Evolutionary conservation across 2,888 invertebrate species (phyloP).

Genomic region (Argyresthia albistria): DNA sequence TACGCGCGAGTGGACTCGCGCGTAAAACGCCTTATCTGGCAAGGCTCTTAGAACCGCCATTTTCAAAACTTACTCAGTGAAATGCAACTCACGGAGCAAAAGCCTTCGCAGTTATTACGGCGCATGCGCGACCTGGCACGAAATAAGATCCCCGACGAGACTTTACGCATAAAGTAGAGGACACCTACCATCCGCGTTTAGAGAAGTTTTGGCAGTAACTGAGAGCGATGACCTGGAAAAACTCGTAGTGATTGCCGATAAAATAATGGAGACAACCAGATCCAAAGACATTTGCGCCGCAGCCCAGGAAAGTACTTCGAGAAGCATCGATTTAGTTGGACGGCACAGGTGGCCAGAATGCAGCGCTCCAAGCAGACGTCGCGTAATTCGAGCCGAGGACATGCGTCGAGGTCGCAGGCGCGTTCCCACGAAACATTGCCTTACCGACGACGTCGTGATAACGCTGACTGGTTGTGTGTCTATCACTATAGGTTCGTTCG

Average conservation of each 20-base stretch:
- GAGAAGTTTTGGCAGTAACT: not conserved
- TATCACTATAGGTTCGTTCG: no score
- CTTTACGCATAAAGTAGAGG: not conserved
- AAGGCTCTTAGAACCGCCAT: no score
- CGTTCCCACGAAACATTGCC: not conserved
- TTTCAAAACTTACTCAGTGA: conserved; percentile 1
- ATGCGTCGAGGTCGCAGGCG: not conserved
- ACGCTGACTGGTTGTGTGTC: not conserved
- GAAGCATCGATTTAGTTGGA: no score
- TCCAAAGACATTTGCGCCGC: not conserved
- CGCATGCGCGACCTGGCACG: conserved; percentile 2
- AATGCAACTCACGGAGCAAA: conserved; percentile 2
- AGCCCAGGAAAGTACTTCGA: not conserved
- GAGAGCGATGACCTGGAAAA: not conserved
- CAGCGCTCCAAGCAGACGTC: no score
- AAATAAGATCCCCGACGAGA: conserved; percentile 1
- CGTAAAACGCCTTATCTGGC: no score
- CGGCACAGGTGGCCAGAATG: no score
- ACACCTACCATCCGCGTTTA: not conserved
- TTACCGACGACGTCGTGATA: not conserved
- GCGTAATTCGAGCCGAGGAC: not conserved
- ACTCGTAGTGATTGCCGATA: not conserved
- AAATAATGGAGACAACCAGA: conserved; percentile 1
- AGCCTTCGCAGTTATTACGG: conserved; percentile 1
- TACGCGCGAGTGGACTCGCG: no score